Percentiles rank a stretch among this genome's conserved stretches.
These are phyloP conservation scores for Pammene aurita DNA, from an alignment of 2,888 invertebrate genomes.

Conservation along the genomic window DNA sequence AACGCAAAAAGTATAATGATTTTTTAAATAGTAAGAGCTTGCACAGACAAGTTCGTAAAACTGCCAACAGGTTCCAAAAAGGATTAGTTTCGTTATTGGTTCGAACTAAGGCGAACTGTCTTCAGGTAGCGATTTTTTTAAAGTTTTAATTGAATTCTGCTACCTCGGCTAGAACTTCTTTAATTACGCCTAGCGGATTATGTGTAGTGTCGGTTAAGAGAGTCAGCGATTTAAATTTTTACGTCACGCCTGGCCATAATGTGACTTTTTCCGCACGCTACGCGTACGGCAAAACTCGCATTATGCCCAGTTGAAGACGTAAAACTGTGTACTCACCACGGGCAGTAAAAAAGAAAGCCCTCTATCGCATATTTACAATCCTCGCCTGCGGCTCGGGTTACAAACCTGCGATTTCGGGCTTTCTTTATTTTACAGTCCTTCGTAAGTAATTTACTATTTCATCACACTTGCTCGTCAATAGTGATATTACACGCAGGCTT, in stretches of 20 bases:
- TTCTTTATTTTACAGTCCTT: no score
- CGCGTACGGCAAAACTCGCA: no score
- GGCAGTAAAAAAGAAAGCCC: no score
- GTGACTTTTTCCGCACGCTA: not conserved
- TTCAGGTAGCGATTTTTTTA: constrained; percentile 50
- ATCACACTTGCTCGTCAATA: no score
- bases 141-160: constrained; percentile 75
- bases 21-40: not conserved
- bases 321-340: no score
- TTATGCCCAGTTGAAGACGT: no score
- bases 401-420: no score
- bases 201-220: constrained; percentile 44
- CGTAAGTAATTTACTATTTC: no score
- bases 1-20: not conserved
- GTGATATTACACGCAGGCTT: no score
- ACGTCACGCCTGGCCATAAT: not conserved
- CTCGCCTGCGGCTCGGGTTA: no score
- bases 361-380: no score
- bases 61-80: constrained; percentile 1
- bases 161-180: constrained; percentile 68
- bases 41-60: not conserved
- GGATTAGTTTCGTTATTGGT: constrained; percentile 13
- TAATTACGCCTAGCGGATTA: constrained; percentile 61
- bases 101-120: constrained; percentile 53
- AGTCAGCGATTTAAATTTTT: constrained; percentile 41